Base-by-base conservation (phyloP, 2,113 vertebrate genomes). In the Tragelaphus scriptus region DNA sequence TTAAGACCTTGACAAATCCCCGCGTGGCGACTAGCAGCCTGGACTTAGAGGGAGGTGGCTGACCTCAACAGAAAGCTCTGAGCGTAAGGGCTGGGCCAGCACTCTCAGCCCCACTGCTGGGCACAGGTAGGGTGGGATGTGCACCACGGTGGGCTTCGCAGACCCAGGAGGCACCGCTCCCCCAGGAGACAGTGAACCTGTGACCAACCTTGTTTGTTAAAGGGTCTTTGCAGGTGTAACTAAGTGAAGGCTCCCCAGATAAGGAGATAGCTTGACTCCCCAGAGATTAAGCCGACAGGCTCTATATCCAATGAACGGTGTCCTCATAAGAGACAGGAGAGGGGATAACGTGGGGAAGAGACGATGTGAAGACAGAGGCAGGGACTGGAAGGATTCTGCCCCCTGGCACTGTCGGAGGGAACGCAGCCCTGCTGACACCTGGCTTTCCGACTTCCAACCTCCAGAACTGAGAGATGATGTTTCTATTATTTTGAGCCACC, bases 91-190 rank as follows among this genome's bases (percentile, higher is more conserved):
- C 77, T 23, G 58, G 55, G 6, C 88, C 7, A 3, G 56, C 0
- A 2, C 23, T 47, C 91, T 55, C 1, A 0, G 77, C n/a, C 63
- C n/a, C 40, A 3, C 30, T n/a, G 12, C 51, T 2, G 0, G 32
- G 49, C 26, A n/a, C 61, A 32, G 16, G 63, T 26, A 53, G 61
- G 79, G 12, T 10, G 10, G 5, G 25, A 47, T 3, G 7, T 26
- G 53, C 2, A 0, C 40, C 7, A 15, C 0, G 8, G 19, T 6
- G 2, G 58, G 15, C 25, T 56, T 49, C 25, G 6, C 44, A 36
- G 49, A 3, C 71, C 49, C 55, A 3, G 1, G 14, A 56, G 36
- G 51, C 40, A 58, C 6, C 1, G 11, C 23, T 25, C 21, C 53
- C 9, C 23, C 49, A 61, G 28, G 28, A 59, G 17, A 56, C 3